Evolutionary conservation across 2,888 invertebrate genomes (phyloP).

Genomic region (Drosophila bunnanda): DNA sequence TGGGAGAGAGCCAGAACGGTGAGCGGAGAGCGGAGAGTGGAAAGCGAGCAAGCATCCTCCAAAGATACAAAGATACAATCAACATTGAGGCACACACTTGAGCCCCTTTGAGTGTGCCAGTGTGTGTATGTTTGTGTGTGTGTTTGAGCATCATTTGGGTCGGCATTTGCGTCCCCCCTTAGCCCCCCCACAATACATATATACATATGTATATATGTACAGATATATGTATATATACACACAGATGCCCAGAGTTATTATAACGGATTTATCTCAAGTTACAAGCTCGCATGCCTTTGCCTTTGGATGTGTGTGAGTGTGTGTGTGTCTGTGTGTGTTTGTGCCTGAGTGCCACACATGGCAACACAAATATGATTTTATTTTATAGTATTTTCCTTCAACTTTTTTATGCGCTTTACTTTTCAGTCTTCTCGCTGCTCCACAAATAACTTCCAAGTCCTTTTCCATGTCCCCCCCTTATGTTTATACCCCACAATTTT

Average conservation of each 20-base stretch:
- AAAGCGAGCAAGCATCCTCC: constrained; percentile 38
- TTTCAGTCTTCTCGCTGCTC: constrained; percentile 63
- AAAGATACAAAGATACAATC: constrained; percentile 70
- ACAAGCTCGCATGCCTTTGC: constrained; percentile 43
- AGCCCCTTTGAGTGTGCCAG: constrained; percentile 19
- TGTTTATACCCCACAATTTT: neutral
- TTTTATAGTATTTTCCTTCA: constrained; percentile 58
- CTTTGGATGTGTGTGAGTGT: neutral
- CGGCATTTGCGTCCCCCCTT: constrained; percentile 42
- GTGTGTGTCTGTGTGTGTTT: constrained; percentile 16
- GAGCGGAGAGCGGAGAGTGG: constrained; percentile 3
- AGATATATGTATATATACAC: neutral
- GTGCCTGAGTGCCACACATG: constrained; percentile 25
- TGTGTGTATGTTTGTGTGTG: constrained; percentile 30
- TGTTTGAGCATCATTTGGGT: constrained; percentile 61
- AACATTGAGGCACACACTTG: constrained; percentile 56
- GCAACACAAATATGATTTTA: constrained; percentile 58
- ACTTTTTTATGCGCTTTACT: constrained; percentile 53
- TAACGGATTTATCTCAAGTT: constrained; percentile 80
- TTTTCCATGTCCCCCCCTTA: constrained; percentile 2
- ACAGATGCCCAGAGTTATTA: constrained; percentile 71
- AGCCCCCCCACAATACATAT: constrained; percentile 10
- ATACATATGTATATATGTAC: neutral
- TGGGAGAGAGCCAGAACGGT: neutral
- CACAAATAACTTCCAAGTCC: constrained; percentile 51